Evolutionary conservation across 2,888 invertebrate species (phyloP), one percentile per base, ranked within the genome.

Genomic region (Allacma fusca): DNA sequence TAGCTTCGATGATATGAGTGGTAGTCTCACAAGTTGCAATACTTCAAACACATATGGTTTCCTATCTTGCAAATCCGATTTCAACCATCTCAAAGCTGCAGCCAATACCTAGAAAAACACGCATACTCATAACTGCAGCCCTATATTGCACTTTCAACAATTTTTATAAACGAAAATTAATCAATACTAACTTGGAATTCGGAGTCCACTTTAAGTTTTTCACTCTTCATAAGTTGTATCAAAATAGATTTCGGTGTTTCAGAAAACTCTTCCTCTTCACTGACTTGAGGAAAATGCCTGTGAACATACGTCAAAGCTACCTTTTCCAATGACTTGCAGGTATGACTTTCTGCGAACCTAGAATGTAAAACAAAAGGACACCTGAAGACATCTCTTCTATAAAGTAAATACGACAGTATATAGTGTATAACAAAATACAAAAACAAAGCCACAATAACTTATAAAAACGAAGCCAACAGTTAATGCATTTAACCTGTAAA

Each of bases 341-440:
- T 93, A 88, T 96, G 95, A 75, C 92, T 92, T 87, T 95, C 95
- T 79, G 96, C 95, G 90, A 96, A 96, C 87, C 94, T 92, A 85
- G 40, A 83, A 21, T 28, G 13, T 34, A 21, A 64, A 34, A 64
- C 5, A 13, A 26, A 28, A 34, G n/a, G 13, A n/a, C n/a, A n/a
- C n/a, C n/a, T n/a, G n/a, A n/a, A n/a, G n/a, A n/a, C n/a, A n/a
- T n/a, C n/a, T n/a, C n/a, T n/a, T n/a, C n/a, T n/a, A n/a, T n/a
- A n/a, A n/a, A n/a, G n/a, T n/a, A n/a, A n/a, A n/a, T n/a, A n/a
- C n/a, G n/a, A n/a, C n/a, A n/a, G n/a, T n/a, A n/a, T n/a, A n/a
- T n/a, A n/a, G n/a, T n/a, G n/a, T n/a, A n/a, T n/a, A n/a, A n/a
- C n/a, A n/a, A n/a, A n/a, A n/a, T n/a, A n/a, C n/a, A n/a, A n/a